Evolutionary conservation across 2,113 vertebrate species (phyloP).

Genomic region (Pachyramphus minor): DNA sequence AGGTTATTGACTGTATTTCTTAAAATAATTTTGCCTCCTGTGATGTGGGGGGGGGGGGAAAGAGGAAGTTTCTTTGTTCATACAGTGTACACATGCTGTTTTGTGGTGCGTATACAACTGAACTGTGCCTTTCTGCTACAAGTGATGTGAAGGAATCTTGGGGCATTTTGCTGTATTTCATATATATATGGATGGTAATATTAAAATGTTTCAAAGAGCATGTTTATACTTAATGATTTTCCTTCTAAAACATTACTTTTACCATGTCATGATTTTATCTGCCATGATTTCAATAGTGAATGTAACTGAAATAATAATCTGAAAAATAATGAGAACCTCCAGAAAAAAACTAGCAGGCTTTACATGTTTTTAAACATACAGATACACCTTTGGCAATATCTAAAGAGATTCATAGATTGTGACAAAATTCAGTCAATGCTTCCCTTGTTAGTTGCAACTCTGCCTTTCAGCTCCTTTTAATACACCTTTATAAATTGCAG

Average conservation of each 20-base stretch:
- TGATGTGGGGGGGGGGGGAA: not conserved
- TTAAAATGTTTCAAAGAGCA: conserved; percentile 40
- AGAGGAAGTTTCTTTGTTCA: conserved; percentile 7
- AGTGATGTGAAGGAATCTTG: conserved; percentile 39
- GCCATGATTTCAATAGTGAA: conserved; percentile 46
- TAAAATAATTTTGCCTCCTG: not conserved
- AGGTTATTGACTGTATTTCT: not conserved
- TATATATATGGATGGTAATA: conserved; percentile 20
- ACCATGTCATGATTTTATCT: not conserved
- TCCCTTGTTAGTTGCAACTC: not conserved
- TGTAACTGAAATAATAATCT: conserved; percentile 61
- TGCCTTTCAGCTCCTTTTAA: not conserved
- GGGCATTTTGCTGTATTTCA: conserved; percentile 50
- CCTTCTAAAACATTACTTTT: conserved; percentile 35
- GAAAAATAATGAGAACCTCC: conserved; percentile 16
- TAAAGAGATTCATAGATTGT: not conserved
- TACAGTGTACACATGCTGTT: conserved; percentile 4
- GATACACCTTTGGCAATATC: not conserved
- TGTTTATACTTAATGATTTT: conserved; percentile 57
- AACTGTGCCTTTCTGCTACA: not conserved
- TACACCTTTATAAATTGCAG: not conserved
- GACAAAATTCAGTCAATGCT: not conserved
- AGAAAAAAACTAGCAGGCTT: not conserved
- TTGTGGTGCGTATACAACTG: not conserved
- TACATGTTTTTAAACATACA: not conserved